A percentile compares a stretch with the other conserved stretches of the same genome.
Evolutionary conservation across 2,113 vertebrate genomes (phyloP).

Genomic region (Ictalurus furcatus): DNA sequence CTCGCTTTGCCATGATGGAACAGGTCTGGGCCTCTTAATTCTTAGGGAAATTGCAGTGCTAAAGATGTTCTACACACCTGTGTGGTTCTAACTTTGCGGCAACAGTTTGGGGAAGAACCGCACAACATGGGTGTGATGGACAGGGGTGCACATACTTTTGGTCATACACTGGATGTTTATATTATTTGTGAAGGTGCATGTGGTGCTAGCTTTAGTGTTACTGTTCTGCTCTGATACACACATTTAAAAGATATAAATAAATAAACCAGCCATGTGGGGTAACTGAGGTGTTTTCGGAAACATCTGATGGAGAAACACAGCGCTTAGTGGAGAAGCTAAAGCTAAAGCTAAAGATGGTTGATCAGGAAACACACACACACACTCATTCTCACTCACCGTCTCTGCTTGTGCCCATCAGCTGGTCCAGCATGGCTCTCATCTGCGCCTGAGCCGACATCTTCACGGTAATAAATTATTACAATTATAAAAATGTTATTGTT

Average conservation of each 20-base stretch:
- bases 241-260: neutral
- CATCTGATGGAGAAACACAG: neutral
- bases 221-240: neutral
- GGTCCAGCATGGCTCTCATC: slow-evolving; percentile 98
- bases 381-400: slow-evolving; percentile 90
- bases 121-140: too few relatives aligned
- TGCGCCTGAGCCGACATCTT: slow-evolving; percentile 97
- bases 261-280: neutral
- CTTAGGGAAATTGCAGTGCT: too few relatives aligned
- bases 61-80: too few relatives aligned
- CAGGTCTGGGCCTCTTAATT: neutral
- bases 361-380: neutral
- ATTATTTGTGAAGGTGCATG: too few relatives aligned
- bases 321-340: neutral
- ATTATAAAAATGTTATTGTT: neutral
- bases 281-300: neutral
- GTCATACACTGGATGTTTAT: too few relatives aligned
- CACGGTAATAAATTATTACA: slow-evolving; percentile 6
- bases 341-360: neutral
- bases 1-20: neutral
- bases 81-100: too few relatives aligned
- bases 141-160: too few relatives aligned
- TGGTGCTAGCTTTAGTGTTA: too few relatives aligned
- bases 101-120: too few relatives aligned
- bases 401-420: slow-evolving; percentile 96